These are phyloP conservation scores for Erynnis tages DNA, from an alignment of 2,888 invertebrate genomes.

Conservation along the genomic window DNA sequence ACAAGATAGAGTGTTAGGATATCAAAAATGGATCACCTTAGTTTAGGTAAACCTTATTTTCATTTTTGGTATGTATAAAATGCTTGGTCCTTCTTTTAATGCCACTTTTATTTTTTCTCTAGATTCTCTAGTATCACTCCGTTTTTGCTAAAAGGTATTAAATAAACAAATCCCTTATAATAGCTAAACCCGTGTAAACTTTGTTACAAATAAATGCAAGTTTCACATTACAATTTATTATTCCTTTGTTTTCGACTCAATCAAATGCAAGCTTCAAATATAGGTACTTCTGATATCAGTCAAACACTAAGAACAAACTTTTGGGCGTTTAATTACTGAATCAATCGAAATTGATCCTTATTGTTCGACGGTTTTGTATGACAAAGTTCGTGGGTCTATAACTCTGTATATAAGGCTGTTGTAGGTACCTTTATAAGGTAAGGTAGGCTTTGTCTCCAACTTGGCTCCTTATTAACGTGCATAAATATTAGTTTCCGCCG, in stretches of 20 bases:
- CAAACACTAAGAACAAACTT: slow-evolving; percentile 21
- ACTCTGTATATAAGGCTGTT: slow-evolving; percentile 27
- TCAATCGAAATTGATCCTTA: slow-evolving; percentile 25
- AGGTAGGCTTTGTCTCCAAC: slow-evolving; percentile 62
- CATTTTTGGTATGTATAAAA: too few species aligned
- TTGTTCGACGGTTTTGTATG: slow-evolving; percentile 13
- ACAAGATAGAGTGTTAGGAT: too few species aligned
- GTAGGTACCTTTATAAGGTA: slow-evolving; percentile 33
- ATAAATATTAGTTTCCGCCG: slow-evolving; percentile 67
- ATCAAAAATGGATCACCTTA: too few species aligned
- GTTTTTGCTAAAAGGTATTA: too few species aligned
- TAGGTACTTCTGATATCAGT: slow-evolving; percentile 22
- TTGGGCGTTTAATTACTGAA: slow-evolving; percentile 16
- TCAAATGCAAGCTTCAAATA: slow-evolving; percentile 10
- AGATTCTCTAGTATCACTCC: too few species aligned
- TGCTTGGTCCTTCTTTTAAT: too few species aligned
- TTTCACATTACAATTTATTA: too few species aligned
- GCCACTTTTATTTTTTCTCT: too few species aligned
- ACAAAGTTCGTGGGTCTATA: slow-evolving; percentile 30
- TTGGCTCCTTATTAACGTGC: slow-evolving; percentile 72
- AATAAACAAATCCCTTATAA: too few species aligned
- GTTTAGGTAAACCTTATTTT: too few species aligned
- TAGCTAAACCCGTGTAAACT: too few species aligned
- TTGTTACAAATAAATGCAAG: background rate
- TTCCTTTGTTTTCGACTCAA: slow-evolving; percentile 9